Evolutionary conservation across 2,113 vertebrate genomes (phyloP).

Genomic region (Aspiorhynchus laticeps): DNA sequence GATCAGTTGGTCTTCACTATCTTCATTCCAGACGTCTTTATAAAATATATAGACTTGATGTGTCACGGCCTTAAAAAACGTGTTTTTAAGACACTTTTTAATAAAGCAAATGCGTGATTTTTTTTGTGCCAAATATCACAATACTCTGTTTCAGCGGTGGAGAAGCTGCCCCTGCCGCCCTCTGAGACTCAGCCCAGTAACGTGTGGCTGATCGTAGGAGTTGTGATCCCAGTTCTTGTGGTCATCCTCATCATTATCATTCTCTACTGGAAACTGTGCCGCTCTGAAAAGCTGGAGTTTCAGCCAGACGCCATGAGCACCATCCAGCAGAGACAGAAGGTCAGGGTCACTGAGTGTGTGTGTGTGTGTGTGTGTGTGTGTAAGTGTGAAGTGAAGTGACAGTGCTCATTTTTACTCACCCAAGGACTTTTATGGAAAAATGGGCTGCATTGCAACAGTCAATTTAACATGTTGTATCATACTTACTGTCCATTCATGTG

Average conservation of each 20-base stretch:
- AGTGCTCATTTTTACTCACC: conserved; percentile 29
- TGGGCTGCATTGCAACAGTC: not conserved
- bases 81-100: not conserved
- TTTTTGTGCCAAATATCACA: not conserved
- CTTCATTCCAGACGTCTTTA: too few species aligned
- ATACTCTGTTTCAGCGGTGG: conserved; percentile 79
- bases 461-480: not conserved
- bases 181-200: conserved; percentile 87
- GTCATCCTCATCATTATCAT: conserved; percentile 90
- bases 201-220: conserved; percentile 92
- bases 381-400: conserved; percentile 29
- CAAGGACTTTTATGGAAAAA: conserved; percentile 22
- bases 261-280: conserved; percentile 97
- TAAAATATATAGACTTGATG: too few species aligned
- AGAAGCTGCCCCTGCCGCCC: conserved; percentile 77
- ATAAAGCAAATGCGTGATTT: not conserved
- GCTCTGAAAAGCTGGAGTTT: conserved; percentile 96
- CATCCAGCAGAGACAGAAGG: conserved; percentile 96
- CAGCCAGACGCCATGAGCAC: conserved; percentile 94
- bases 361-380: conserved; percentile 1
- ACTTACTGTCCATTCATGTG: conserved; percentile 23
- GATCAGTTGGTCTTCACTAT: too few species aligned
- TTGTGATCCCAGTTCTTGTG: conserved; percentile 89
- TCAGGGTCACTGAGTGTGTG: conserved; percentile 64
- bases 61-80: too few species aligned